Conservation (phyloP, 2,797 vertebrate genomes). For the Acipenser oxyrinchus region DNA sequence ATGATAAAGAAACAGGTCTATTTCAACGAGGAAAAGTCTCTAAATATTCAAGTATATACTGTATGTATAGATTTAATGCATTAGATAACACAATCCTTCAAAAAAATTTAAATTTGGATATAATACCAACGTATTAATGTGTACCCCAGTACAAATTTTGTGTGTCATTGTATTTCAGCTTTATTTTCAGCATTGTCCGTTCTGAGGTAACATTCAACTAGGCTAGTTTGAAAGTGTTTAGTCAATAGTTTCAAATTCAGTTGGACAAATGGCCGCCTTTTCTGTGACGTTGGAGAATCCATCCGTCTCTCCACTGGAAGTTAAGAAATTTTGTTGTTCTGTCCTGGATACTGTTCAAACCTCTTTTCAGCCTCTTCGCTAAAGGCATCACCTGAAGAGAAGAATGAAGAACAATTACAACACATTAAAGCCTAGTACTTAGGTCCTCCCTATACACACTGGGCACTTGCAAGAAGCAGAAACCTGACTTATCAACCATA, state of each 20-base stretch:
- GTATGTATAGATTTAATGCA: no score
- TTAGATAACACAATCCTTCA: slow-evolving; percentile 2
- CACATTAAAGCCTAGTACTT: no score
- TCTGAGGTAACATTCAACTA: background rate
- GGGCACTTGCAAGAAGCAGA: no score
- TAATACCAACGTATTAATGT: slow-evolving; percentile 1
- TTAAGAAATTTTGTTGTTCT: slow-evolving; percentile 87
- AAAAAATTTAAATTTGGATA: background rate
- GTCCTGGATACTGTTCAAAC: slow-evolving; percentile 91
- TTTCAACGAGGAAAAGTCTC: slow-evolving; percentile 7
- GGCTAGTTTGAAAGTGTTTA: background rate
- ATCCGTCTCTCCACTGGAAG: background rate
- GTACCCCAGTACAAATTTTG: background rate
- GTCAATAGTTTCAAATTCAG: background rate
- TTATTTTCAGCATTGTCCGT: background rate
- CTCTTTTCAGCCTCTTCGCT: slow-evolving; percentile 86
- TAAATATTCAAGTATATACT: slow-evolving; percentile 12
- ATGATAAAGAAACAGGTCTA: background rate
- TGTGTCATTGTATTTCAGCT: background rate
- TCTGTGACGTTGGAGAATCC: background rate
- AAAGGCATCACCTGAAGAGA: slow-evolving; percentile 74
- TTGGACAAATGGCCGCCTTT: background rate
- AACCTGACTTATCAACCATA: no score
- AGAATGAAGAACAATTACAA: background rate
- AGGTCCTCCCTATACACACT: no score